Evolutionary conservation across 1,140 invertebrate genomes (phyloP).

Genomic region (Leptopilina clavipes): DNA sequence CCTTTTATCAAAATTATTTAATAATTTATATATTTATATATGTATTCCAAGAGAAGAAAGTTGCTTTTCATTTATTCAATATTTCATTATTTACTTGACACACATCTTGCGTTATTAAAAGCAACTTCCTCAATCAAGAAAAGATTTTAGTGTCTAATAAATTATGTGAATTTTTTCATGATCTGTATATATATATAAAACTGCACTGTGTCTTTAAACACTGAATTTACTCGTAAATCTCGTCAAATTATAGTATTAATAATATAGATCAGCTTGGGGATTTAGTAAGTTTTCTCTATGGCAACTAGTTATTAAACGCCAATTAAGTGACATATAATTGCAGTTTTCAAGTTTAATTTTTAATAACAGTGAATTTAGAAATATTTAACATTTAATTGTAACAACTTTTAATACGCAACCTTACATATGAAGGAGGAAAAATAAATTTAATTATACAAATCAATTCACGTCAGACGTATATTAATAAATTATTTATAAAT

Average conservation of each 20-base stretch:
- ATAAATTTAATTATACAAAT: not conserved
- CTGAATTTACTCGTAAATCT: constrained; percentile 10
- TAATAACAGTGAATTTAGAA: constrained; percentile 15
- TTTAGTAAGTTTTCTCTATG: constrained; percentile 6
- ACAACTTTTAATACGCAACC: not conserved
- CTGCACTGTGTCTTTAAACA: not conserved
- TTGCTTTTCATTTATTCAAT: constrained; percentile 8
- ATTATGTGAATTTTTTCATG: not conserved
- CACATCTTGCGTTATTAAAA: not conserved
- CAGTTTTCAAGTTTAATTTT: not conserved
- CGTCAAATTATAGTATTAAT: constrained; percentile 20
- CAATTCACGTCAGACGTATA: constrained; percentile 5
- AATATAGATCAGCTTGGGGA: not conserved
- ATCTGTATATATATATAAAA: not conserved
- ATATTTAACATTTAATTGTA: not conserved
- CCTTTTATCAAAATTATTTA: not conserved
- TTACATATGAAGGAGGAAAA: not conserved
- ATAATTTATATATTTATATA: not conserved
- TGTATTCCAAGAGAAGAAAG: constrained; percentile 7
- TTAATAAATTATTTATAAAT: constrained; percentile 23
- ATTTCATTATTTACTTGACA: constrained; percentile 17
- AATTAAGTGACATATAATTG: constrained; percentile 26
- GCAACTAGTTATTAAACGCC: constrained; percentile 26
- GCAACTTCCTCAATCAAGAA: constrained; percentile 1
- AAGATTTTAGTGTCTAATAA: constrained; percentile 6